Base-by-base conservation (phyloP, 2,797 vertebrate genomes). In the Heterohyrax brucei region DNA sequence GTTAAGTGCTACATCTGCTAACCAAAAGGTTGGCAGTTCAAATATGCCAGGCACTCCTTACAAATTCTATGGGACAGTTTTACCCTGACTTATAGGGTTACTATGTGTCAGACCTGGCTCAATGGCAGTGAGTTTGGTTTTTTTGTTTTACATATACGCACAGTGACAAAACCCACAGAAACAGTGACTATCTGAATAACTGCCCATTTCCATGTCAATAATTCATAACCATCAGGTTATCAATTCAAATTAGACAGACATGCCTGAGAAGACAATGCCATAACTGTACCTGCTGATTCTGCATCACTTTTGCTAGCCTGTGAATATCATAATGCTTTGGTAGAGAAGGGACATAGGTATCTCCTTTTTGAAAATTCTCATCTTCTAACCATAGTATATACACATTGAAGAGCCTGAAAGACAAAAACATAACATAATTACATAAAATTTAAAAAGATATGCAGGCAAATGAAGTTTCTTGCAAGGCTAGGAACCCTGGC, bases 351-450 rank as follows among this genome's bases (percentile, higher is more conserved):
- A 99, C 98, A 95, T 99, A 99, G 0, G 99, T 98, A 95, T 99
- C 99, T 97, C 99, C 99, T 93, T 99, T 99, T 97, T 99, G 99
- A 97, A 99, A 99, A 88, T 97, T 99, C 96, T 99, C 99, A 97
- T 99, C 99, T 97, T 99, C 99, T 98, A 99, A 78, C 99, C 99
- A 99, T 93, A 99, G 77, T 66, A 99, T 97, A 98, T 99, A 99
- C 19, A 99, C 99, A 91, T 99, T 99, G 98, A 99, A 99, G 97
- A 99, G 99, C 98, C 99, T 99, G 96, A 61, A 96, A 91, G 26
- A 73, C 46, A 28, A 8, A 93, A 91, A 87, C 44, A 72, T 0
- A 91, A 87, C 44, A 72, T 0, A n/a, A 39, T 91, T 81, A 78
- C 4, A 89, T 53, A 62, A 91, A 89, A 86, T 16, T 78, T 75